Percentiles rank a stretch among this genome's conserved stretches.
Conservation (phyloP, 2,797 vertebrate genomes). For the Enteromius afrohamiltoni region DNA sequence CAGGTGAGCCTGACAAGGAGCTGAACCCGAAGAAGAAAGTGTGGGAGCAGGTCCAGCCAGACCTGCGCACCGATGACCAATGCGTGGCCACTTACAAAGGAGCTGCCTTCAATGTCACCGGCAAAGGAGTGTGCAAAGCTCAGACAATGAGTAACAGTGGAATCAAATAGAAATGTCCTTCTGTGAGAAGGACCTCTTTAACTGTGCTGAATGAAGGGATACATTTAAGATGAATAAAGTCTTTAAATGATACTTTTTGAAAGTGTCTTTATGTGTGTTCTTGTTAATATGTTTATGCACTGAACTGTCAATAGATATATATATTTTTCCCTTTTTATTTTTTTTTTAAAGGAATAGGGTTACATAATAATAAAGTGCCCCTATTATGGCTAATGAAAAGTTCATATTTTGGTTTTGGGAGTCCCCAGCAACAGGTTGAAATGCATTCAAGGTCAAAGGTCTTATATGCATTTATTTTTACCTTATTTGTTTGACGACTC, state of each 20-base stretch:
- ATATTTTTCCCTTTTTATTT: too few relatives aligned
- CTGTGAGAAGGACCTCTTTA: slow-evolving; percentile 8
- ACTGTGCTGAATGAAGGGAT: slow-evolving; percentile 7
- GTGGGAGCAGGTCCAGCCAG: slow-evolving; percentile 98
- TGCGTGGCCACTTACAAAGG: slow-evolving; percentile 94
- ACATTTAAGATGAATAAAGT: slow-evolving; percentile 41
- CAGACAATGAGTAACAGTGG: slow-evolving; percentile 92
- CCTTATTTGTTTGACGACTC: too few relatives aligned
- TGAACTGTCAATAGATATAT: not conserved
- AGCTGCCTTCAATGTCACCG: slow-evolving; percentile 89
- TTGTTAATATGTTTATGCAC: not conserved
- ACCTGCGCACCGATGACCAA: slow-evolving; percentile 85
- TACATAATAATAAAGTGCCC: not conserved
- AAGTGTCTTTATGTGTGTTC: not conserved
- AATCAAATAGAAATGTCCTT: slow-evolving; percentile 84
- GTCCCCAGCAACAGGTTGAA: too few relatives aligned
- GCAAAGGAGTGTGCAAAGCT: slow-evolving; percentile 91
- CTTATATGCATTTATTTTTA: too few relatives aligned
- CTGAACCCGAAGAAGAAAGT: slow-evolving; percentile 99
- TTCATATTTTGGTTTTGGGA: too few relatives aligned
- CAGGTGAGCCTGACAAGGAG: slow-evolving; percentile 96
- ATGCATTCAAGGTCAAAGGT: too few relatives aligned
- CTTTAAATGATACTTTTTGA: slow-evolving; percentile 17
- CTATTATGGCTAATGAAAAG: too few relatives aligned
- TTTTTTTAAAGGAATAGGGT: not conserved